Conservation (phyloP, 2,888 invertebrate genomes). For the Microctonus aethiopoides region DNA sequence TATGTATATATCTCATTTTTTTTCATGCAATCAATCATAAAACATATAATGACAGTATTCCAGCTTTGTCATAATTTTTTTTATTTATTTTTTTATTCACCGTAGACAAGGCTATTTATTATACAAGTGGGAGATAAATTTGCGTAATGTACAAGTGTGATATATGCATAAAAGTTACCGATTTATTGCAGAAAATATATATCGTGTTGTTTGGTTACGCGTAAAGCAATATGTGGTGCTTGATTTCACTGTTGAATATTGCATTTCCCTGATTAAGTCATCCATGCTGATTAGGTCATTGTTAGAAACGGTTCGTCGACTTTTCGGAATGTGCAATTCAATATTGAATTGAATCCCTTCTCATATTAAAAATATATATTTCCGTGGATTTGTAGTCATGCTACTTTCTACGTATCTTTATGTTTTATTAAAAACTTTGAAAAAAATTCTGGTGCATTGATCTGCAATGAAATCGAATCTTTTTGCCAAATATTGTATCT, state of each 20-base stretch:
- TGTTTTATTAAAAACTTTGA: background rate
- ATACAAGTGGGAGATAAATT: background rate
- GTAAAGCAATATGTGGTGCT: constrained; percentile 49
- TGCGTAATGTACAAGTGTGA: background rate
- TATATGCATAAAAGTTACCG: constrained; percentile 4
- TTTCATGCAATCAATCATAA: too few species aligned
- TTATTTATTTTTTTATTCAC: background rate
- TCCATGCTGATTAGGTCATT: constrained; percentile 2
- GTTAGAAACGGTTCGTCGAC: background rate
- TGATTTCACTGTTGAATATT: constrained; percentile 48
- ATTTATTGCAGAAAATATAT: constrained; percentile 31
- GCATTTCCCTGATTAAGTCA: constrained; percentile 42
- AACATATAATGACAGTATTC: background rate
- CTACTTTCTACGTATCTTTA: background rate
- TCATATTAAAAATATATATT: too few species aligned
- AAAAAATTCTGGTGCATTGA: constrained; percentile 4
- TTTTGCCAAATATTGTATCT: background rate
- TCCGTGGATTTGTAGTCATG: background rate
- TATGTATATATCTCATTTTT: too few species aligned
- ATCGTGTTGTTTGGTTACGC: background rate
- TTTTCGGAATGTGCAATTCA: background rate
- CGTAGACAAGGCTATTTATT: background rate
- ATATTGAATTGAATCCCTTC: too few species aligned
- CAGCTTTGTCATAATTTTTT: background rate
- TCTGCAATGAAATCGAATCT: background rate